Conservation (phyloP, 2,797 vertebrate genomes). For the Tapirus indicus region DNA sequence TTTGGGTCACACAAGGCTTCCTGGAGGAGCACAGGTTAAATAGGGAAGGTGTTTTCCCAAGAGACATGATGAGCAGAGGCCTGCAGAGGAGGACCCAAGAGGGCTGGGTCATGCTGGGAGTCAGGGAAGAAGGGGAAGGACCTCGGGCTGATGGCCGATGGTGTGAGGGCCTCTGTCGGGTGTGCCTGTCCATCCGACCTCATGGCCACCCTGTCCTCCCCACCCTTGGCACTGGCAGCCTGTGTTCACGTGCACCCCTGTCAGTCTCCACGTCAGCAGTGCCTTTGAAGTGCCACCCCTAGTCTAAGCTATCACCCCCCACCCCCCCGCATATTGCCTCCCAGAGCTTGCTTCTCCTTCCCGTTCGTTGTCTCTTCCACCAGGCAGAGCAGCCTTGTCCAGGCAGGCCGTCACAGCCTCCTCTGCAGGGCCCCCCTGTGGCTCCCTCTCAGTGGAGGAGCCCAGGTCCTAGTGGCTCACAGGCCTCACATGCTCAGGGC, state of each 20-base stretch:
- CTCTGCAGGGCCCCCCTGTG: neutral
- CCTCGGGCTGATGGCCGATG: fast-evolving
- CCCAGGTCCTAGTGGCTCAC: neutral
- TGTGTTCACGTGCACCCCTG: neutral
- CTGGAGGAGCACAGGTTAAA: neutral
- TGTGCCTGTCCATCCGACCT: neutral
- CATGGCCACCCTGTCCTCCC: too few relatives aligned
- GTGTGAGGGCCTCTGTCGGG: neutral
- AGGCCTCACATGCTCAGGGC: too few relatives aligned
- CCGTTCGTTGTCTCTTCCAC: neutral
- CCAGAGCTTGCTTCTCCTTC: neutral
- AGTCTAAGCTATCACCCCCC: neutral
- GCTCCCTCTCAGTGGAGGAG: neutral
- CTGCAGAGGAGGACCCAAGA: neutral
- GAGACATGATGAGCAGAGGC: neutral
- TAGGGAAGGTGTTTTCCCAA: neutral
- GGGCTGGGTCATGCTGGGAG: neutral
- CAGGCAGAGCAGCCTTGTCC: neutral
- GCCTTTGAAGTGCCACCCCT: neutral
- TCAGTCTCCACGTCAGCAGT: neutral
- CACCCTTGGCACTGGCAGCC: neutral
- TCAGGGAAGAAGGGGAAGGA: neutral
- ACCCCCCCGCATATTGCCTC: fast-evolving
- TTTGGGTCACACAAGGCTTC: neutral
- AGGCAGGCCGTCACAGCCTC: neutral